These are phyloP conservation scores for Lepus townsendii DNA, from an alignment of 2,797 vertebrate genomes.

Conservation along the genomic window DNA sequence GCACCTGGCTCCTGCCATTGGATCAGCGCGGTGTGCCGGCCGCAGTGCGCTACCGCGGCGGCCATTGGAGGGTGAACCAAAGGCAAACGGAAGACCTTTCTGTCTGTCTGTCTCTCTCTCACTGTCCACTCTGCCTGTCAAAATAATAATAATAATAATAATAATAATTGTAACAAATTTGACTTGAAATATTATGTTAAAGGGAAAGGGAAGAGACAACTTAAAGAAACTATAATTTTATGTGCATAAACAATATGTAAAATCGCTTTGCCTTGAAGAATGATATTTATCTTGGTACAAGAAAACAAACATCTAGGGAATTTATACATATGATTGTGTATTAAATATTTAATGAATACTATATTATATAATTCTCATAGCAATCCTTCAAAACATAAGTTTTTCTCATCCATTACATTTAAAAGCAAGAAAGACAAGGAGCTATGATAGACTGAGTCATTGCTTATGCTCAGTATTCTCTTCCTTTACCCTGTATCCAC, in stretches of 20 bases:
- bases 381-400: not conserved
- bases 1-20: too few relatives aligned
- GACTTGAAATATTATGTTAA: not conserved
- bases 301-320: not conserved
- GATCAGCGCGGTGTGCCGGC: too few relatives aligned
- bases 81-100: too few relatives aligned
- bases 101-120: too few relatives aligned
- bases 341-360: not conserved
- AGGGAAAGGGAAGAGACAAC: not conserved
- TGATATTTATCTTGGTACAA: not conserved
- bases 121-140: too few relatives aligned
- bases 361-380: not conserved
- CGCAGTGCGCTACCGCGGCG: too few relatives aligned
- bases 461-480: not conserved
- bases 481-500: not conserved
- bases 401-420: not conserved
- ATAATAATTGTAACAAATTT: not conserved
- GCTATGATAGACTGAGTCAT: not conserved
- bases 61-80: too few relatives aligned
- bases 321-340: not conserved
- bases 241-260: not conserved
- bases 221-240: conserved; percentile 10
- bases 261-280: not conserved
- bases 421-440: not conserved
- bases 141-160: too few relatives aligned